Conservation (phyloP, 2,888 invertebrate genomes). For the Euplagia quadripunctaria region DNA sequence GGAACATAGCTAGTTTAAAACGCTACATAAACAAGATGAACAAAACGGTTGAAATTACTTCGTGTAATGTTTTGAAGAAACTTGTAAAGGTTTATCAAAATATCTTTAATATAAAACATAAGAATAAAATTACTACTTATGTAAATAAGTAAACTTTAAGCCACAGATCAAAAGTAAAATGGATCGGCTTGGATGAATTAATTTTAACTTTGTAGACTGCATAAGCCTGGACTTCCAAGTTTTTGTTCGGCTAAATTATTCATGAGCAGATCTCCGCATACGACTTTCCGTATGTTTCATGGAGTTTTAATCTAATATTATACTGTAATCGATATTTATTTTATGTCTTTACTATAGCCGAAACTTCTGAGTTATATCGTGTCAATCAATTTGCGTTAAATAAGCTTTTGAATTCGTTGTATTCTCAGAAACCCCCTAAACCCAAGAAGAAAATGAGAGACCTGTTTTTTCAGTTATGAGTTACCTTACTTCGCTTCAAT, state of each 20-base stretch:
- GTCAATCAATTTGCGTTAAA: too few relatives aligned
- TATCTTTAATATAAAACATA: slow-evolving; percentile 25
- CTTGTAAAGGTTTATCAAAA: background rate
- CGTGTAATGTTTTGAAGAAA: background rate
- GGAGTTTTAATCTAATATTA: slow-evolving; percentile 42
- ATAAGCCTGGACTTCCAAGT: slow-evolving; percentile 53
- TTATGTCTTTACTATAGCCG: background rate
- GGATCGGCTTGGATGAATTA: slow-evolving; percentile 62
- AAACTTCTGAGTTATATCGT: background rate
- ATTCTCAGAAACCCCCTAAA: background rate
- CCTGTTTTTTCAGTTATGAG: background rate
- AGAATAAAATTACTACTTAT: slow-evolving; percentile 21
- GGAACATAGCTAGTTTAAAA: too few relatives aligned
- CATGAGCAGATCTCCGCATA: slow-evolving; percentile 52
- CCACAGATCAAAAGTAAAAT: slow-evolving; percentile 56
- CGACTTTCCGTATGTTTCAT: slow-evolving; percentile 47
- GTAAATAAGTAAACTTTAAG: slow-evolving; percentile 39
- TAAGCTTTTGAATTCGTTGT: too few relatives aligned
- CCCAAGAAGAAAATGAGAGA: background rate
- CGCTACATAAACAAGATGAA: background rate
- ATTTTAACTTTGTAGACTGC: slow-evolving; percentile 65
- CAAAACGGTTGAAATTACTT: background rate
- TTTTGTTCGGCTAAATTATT: slow-evolving; percentile 62
- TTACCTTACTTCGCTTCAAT: background rate
- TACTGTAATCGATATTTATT: slow-evolving; percentile 25